Conservation (phyloP, 2,113 vertebrate species). For the Talpa occidentalis region DNA sequence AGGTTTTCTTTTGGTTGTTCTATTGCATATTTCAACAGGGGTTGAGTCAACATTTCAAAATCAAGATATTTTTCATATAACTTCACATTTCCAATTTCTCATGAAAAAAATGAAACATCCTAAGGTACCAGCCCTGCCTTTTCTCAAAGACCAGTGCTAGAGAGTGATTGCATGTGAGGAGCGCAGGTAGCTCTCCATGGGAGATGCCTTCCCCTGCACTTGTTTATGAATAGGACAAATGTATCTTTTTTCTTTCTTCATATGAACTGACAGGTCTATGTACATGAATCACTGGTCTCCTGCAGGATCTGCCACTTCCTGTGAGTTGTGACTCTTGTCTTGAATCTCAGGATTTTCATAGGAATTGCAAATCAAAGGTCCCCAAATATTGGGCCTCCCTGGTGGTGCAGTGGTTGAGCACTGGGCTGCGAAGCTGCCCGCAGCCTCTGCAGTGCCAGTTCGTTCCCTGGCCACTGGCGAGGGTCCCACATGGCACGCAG, state of each 20-base stretch:
- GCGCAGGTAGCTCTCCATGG: background rate
- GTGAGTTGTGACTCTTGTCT: background rate
- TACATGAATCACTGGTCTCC: background rate
- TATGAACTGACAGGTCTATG: too few relatives aligned
- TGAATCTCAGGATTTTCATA: background rate
- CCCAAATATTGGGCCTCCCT: background rate
- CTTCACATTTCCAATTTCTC: background rate
- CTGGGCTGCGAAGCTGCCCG: too few relatives aligned
- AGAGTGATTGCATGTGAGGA: background rate
- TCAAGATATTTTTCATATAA: conserved; percentile 10
- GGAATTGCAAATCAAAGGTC: background rate
- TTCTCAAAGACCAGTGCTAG: too few relatives aligned
- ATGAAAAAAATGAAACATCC: background rate
- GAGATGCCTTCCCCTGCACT: background rate
- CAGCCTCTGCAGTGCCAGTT: too few relatives aligned
- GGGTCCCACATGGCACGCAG: too few relatives aligned
- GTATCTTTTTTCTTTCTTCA: background rate
- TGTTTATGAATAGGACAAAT: background rate
- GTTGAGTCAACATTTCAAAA: background rate
- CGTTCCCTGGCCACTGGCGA: too few relatives aligned
- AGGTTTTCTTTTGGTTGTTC: too few relatives aligned
- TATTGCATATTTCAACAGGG: background rate
- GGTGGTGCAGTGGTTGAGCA: too few relatives aligned
- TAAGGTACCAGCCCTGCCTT: too few relatives aligned
- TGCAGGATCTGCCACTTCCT: background rate